A percentile compares a stretch with the other conserved stretches of the same genome.
phyloP scores from a whole-genome alignment of 2,888 invertebrate genomes.

The Coleophora deauratella region DNA sequence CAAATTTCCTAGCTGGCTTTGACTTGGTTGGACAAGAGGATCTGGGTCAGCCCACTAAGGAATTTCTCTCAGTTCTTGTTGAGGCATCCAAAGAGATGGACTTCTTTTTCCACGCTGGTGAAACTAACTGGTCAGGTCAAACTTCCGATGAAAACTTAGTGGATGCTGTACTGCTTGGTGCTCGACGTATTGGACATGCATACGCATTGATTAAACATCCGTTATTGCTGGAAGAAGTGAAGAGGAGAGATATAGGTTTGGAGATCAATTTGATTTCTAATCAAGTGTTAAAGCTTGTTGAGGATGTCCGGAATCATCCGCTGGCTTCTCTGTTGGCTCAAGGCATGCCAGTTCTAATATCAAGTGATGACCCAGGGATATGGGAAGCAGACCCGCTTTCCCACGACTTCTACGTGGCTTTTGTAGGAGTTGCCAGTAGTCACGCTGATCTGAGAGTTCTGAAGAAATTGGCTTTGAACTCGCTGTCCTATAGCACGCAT shows the following conservation, averaged over 20 bases:
- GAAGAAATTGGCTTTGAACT: slow-evolving; percentile 84
- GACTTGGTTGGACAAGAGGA: slow-evolving; percentile 90
- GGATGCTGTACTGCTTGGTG: slow-evolving; percentile 82
- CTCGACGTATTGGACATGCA: slow-evolving; percentile 85
- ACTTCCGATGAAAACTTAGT: slow-evolving; percentile 81
- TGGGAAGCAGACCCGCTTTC: slow-evolving; percentile 83
- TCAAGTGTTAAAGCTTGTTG: slow-evolving; percentile 79
- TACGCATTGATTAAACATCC: slow-evolving; percentile 85
- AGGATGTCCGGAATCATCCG: slow-evolving; percentile 86
- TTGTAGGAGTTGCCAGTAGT: slow-evolving; percentile 82
- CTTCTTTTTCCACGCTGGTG: slow-evolving; percentile 87
- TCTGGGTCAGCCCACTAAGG: slow-evolving; percentile 74
- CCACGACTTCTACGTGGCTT: slow-evolving; percentile 83
- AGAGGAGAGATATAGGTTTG: slow-evolving; percentile 76
- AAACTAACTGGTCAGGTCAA: slow-evolving; percentile 83
- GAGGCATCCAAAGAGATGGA: slow-evolving; percentile 65
- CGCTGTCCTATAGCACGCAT: slow-evolving; percentile 79
- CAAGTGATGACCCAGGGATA: slow-evolving; percentile 84
- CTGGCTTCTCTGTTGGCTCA: slow-evolving; percentile 76
- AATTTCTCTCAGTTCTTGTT: slow-evolving; percentile 73
- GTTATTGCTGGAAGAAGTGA: slow-evolving; percentile 71
- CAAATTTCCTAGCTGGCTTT: slow-evolving; percentile 84
- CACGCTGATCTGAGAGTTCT: slow-evolving; percentile 80
- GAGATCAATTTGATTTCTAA: slow-evolving; percentile 89
- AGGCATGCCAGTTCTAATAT: slow-evolving; percentile 81